phyloP scores from a whole-genome alignment of 2,888 invertebrate genomes.

The Apotomis turbidana region DNA sequence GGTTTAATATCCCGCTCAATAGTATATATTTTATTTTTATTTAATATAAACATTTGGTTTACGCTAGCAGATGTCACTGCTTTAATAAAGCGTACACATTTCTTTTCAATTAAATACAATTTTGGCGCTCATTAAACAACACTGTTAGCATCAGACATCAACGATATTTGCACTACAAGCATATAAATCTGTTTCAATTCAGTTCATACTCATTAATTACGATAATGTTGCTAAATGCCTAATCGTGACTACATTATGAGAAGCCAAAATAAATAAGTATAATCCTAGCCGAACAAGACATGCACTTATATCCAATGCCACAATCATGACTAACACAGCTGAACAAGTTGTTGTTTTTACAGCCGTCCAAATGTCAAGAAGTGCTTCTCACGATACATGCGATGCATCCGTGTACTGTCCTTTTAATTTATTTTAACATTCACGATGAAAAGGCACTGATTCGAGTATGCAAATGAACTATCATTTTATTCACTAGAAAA shows the following conservation, averaged over 20 bases:
- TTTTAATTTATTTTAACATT: neutral
- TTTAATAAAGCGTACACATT: no score
- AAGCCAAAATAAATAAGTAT: conserved; percentile 14
- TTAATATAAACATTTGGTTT: no score
- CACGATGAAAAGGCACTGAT: neutral
- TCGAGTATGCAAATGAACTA: neutral
- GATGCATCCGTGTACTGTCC: conserved; percentile 20
- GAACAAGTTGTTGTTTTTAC: conserved; percentile 21
- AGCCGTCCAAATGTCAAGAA: conserved; percentile 23
- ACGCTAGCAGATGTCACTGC: no score
- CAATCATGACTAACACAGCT: conserved; percentile 19
- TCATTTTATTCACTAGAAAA: no score
- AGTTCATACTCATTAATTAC: conserved; percentile 11
- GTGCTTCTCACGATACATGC: conserved; percentile 18
- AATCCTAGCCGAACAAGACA: conserved; percentile 4
- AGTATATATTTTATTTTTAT: no score
- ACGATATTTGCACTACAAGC: no score
- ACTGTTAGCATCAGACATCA: no score
- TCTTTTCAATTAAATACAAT: no score
- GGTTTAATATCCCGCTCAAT: no score
- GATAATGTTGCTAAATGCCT: neutral
- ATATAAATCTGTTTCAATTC: neutral
- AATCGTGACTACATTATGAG: conserved; percentile 30
- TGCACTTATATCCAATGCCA: conserved; percentile 30
- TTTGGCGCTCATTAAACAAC: no score